A percentile compares a stretch with the other conserved stretches of the same genome.
These are phyloP conservation scores for Heliornis fulica DNA, from an alignment of 2,113 vertebrate genomes.

Conservation along the genomic window DNA sequence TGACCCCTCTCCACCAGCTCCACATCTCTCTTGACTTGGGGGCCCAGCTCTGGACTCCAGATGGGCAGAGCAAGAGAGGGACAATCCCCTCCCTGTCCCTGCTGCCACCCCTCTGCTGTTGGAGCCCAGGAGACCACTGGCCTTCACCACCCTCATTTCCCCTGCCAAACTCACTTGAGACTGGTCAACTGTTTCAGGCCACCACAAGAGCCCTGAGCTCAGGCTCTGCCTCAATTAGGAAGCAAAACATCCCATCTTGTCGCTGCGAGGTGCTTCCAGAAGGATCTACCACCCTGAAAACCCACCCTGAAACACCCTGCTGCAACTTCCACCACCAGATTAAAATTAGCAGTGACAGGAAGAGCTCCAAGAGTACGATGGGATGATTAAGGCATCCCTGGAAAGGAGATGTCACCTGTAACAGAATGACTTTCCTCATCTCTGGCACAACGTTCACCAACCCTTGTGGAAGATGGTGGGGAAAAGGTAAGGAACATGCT, in stretches of 20 bases:
- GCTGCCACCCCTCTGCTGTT: no score
- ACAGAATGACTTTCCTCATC: background rate
- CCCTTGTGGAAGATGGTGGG: fast-evolving
- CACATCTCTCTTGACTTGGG: no score
- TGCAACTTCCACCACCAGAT: background rate
- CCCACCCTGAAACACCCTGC: background rate
- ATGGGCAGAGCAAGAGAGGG: no score
- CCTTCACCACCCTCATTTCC: no score
- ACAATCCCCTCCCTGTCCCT: no score
- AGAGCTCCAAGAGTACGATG: background rate
- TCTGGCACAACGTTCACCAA: background rate
- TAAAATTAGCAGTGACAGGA: conserved; percentile 20
- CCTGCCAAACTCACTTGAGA: no score
- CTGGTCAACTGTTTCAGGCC: background rate
- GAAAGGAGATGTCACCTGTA: conserved; percentile 13
- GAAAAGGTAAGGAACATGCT: background rate
- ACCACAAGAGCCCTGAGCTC: background rate
- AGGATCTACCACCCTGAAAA: background rate
- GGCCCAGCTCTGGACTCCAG: no score
- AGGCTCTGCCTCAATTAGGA: background rate
- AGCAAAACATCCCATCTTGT: background rate
- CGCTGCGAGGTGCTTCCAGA: background rate
- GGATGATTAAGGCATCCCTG: conserved; percentile 17
- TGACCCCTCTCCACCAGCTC: no score
- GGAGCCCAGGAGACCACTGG: no score